phyloP scores from a whole-genome alignment of 2,888 invertebrate genomes.

The Ectropis crepuscularia region DNA sequence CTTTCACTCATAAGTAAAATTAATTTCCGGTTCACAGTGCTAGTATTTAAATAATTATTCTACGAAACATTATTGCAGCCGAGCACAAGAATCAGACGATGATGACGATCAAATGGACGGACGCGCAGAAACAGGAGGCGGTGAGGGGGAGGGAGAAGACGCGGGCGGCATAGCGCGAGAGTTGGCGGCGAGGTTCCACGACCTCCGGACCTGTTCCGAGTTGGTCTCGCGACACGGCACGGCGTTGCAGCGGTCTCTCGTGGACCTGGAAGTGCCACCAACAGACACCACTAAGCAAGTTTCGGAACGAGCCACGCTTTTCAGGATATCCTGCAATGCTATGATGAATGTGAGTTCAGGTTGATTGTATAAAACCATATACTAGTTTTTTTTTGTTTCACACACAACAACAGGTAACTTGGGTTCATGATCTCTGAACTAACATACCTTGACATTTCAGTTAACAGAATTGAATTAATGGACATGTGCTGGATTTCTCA shows the following conservation, averaged over 20 bases:
- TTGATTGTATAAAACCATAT: too few species aligned
- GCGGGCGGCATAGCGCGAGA: constrained; percentile 88
- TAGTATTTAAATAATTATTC: too few species aligned
- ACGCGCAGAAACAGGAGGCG: constrained; percentile 74
- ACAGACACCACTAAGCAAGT: constrained; percentile 94
- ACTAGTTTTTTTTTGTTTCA: too few species aligned
- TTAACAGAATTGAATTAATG: too few species aligned
- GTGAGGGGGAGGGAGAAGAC: constrained; percentile 84
- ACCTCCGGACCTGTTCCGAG: constrained; percentile 96
- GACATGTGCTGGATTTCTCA: too few species aligned
- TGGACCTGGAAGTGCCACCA: constrained; percentile 90
- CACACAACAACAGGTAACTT: too few species aligned
- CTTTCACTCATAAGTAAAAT: too few species aligned
- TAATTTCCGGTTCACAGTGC: too few species aligned
- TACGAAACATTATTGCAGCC: constrained; percentile 51
- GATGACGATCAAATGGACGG: constrained; percentile 88
- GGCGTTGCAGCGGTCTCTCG: constrained; percentile 91
- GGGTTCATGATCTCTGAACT: too few species aligned
- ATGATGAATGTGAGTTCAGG: constrained; percentile 93
- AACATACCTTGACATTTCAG: too few species aligned
- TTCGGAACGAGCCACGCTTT: constrained; percentile 96
- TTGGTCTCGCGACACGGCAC: constrained; percentile 95
- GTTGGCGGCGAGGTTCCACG: constrained; percentile 91
- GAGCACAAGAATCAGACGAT: constrained; percentile 90
- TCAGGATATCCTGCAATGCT: constrained; percentile 97